Percentiles rank a stretch among this genome's conserved stretches.
Evolutionary conservation across 2,888 invertebrate species (phyloP).

Genomic region (Caenorhabditis becei): DNA sequence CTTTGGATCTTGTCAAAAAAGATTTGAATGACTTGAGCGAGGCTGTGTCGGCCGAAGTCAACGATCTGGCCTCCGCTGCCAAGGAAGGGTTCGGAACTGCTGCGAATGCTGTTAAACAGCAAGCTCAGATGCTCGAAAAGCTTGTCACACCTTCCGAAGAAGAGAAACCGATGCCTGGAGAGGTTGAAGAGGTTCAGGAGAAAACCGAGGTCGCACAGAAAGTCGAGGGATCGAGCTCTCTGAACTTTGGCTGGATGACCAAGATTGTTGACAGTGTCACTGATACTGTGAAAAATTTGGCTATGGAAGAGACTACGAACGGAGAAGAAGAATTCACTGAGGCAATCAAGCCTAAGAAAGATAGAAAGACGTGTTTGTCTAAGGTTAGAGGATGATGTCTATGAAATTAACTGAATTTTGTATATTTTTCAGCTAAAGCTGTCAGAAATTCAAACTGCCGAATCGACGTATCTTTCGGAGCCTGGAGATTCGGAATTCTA

Average conservation of each 20-base stretch:
- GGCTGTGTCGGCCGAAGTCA: constrained; percentile 76
- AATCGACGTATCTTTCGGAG: constrained; percentile 68
- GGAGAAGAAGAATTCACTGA: constrained; percentile 78
- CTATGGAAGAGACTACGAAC: constrained; percentile 77
- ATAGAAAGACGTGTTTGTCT: constrained; percentile 66
- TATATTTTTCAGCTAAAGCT: constrained; percentile 47
- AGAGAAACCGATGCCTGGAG: constrained; percentile 55
- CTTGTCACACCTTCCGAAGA: constrained; percentile 73
- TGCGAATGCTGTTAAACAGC: constrained; percentile 72
- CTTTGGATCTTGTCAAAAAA: constrained; percentile 79
- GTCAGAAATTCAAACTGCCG: constrained; percentile 71
- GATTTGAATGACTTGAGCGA: constrained; percentile 80
- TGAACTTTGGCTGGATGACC: constrained; percentile 76
- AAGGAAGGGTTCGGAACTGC: constrained; percentile 70
- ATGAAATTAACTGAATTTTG: not conserved
- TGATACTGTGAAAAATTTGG: constrained; percentile 76
- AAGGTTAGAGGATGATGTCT: not conserved
- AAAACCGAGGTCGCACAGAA: constrained; percentile 22
- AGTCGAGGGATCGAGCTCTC: constrained; percentile 6
- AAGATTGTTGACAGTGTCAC: constrained; percentile 62
- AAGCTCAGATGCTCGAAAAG: constrained; percentile 77
- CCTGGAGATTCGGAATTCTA: constrained; percentile 64
- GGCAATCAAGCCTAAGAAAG: constrained; percentile 64
- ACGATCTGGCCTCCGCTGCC: constrained; percentile 69
- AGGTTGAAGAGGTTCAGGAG: constrained; percentile 15